Base-by-base conservation (phyloP, 64 coral and sea anemone species). In the Montipora foliosa region DNA sequence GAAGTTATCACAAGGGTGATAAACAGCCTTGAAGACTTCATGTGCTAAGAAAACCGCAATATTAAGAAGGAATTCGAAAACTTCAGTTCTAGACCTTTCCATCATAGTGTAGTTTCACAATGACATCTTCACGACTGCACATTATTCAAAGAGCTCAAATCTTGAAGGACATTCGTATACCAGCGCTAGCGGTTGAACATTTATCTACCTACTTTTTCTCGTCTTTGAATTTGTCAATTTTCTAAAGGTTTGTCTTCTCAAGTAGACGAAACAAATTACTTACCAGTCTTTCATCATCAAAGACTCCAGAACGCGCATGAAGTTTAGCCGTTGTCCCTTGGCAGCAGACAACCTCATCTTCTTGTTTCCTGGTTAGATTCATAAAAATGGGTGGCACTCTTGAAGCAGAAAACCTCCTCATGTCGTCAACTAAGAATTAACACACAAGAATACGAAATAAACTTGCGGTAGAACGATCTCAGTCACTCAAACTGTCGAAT, bases 211-310 rank as follows among this genome's bases (percentile, higher is more conserved):
- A 29, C 29, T 29, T 29, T 29, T 29, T 29, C 29, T 29, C 29
- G 29, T 29, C 29, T 29, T 29, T 29, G 29, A 29, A 29, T 29
- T 29, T 29, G 29, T 29, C 29, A 29, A 29, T 29, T 29, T 29
- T 37, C 37, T 37, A 55, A 55, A 5, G 5, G 52, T 10, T 55
- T 55, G 10, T 55, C 52, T 10, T 14, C 15, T 67, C 8, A 67
- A 67, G 62, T 17, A 67, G 21, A 71, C 10, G 4, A 45, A 19
- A 6, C 19, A 12, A 15, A 0, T 12, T 2, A 49, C 61, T 48
- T 7, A 85, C 82, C 82, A 46, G 82, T 49, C 64, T 85, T 49
- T 70, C 82, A 85, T 70, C 64, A 4, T 85, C 37, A 19, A 70
- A 85, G 5, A 59, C 6, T 69, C 82, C 82, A 71, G 13, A 16